Base-by-base conservation (phyloP, 2,113 vertebrate genomes). In the Aspidoscelis tigris region DNA sequence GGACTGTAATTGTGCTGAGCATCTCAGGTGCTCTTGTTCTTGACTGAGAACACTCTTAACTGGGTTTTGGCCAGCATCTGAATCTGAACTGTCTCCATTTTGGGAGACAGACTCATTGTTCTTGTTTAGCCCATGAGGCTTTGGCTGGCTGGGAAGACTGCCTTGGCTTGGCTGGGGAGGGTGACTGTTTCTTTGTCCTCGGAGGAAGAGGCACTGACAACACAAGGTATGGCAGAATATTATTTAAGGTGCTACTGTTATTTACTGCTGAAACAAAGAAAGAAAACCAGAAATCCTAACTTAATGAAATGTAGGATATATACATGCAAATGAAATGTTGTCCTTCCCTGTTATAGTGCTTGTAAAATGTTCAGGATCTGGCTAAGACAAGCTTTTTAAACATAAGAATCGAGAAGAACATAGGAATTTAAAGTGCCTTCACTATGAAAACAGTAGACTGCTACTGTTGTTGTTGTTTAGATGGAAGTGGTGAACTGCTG, bases 221-320 rank as follows among this genome's bases (percentile, higher is more conserved):
- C 33, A 33, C 33, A 33, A 33, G 33, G 33, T 33, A 33, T 33
- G 33, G 0, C 12, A 0, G 64, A 75, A 76, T 91, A 72, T 83
- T 76, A 7, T 88, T 90, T 91, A 85, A 89, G 85, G 88, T 86
- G 82, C 88, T 82, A 78, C 84, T 71, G 0, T 80, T 74, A n/a
- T 85, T 3, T 0, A 41, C 73, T 86, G 76, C 78, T 83, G 61
- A 89, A 11, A 89, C 85, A 91, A 80, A 50, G 47, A 50, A 50
- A 50, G 69, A 90, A 90, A 91, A 88, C 90, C 89, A 88, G 83
- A 68, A 68, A 24, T 10, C 9, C 39, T 78, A 85, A 21, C 84
- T 3, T 82, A 83, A 47, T 82, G 84, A 79, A 14, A 84, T 65
- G 64, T 9, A 84, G 44, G 75, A 12, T 82, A 78, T 90, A 71